Conservation (phyloP, 37 sponge, comb jelly and placozoan genomes). For the Cladorhizidae sp. region DNA sequence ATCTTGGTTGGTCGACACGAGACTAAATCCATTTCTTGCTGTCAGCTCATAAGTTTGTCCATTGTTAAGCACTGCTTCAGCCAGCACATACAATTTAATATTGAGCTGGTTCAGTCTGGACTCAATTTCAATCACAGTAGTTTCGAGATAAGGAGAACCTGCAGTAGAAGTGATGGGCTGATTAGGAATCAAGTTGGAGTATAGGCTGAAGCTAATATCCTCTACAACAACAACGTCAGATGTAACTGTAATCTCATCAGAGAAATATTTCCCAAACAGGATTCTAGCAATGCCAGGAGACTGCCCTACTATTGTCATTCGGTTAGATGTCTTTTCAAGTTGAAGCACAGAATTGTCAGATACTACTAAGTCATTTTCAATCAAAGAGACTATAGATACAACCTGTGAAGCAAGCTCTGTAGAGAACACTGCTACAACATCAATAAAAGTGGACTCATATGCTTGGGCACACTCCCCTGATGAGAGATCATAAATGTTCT, state of each 20-base stretch:
- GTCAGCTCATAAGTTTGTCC: conserved; percentile 33
- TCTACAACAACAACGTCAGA: conserved; percentile 14
- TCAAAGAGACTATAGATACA: conserved; percentile 41
- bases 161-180: neutral
- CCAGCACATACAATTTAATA: conserved; percentile 29
- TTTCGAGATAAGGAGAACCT: conserved; percentile 21
- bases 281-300: conserved; percentile 34
- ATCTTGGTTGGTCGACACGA: conserved; percentile 23
- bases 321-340: neutral
- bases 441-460: conserved; percentile 41
- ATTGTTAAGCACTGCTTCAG: conserved; percentile 60
- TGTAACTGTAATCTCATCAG: conserved; percentile 32
- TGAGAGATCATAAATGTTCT: neutral
- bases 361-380: conserved; percentile 8
- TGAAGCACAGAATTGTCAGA: conserved; percentile 12
- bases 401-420: conserved; percentile 21
- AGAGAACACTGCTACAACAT: conserved; percentile 38
- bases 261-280: neutral
- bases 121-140: conserved; percentile 4
- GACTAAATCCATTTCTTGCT: conserved; percentile 17
- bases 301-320: conserved; percentile 16
- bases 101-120: conserved; percentile 17
- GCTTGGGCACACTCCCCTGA: neutral
- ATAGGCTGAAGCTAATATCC: conserved; percentile 41
- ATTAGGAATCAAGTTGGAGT: conserved; percentile 23